Evolutionary conservation across 1,140 invertebrate genomes (phyloP), one percentile per base, ranked within the genome.

Genomic region (Parasteatoda tepidariorum): DNA sequence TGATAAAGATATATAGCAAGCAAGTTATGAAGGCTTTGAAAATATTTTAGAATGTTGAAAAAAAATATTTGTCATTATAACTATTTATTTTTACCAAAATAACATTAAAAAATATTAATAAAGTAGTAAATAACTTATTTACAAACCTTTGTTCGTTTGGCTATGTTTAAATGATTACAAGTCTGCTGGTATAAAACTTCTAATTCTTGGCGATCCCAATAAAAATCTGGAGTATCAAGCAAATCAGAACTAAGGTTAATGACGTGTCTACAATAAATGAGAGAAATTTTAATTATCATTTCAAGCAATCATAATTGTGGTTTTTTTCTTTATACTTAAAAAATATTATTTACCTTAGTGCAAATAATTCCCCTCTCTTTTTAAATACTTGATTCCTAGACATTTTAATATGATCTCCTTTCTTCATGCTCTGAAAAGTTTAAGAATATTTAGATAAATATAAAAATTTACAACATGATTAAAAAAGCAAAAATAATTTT

Each of bases 161-260:
- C 88, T 70, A 98, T 95, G 86, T 92, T 95, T 85, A 98, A 94
- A 90, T 98, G 95, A 26, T 91, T 91, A 83, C 93, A 95, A 0
- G 93, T 94, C 87, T 93, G 92, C 67, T 93, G 91, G 88, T 97
- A 98, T 0, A 98, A 89, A 0, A 87, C 89, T 91, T 98, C 97
- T 5, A 98, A 90, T 54, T 94, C 90, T 86, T 97, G 95, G 68
- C 95, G 92, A 86, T 98, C 97, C 97, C 97, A 99, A 88, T 98
- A 98, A 89, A 98, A 98, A 89, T 99, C 97, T 0, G 97, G 97
- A 0, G 95, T 96, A 88, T 98, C 97, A 55, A 98, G 88, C 7
- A 98, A 90, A 90, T 98, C 97, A 0, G 97, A 98, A 84, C 95
- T 95, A 62, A 98, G 91, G 89, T 97, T 98, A 9, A 99, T 93